A percentile compares a stretch with the other conserved stretches of the same genome.
Conservation (phyloP, 2,113 vertebrate genomes). For the Aythya baeri region DNA sequence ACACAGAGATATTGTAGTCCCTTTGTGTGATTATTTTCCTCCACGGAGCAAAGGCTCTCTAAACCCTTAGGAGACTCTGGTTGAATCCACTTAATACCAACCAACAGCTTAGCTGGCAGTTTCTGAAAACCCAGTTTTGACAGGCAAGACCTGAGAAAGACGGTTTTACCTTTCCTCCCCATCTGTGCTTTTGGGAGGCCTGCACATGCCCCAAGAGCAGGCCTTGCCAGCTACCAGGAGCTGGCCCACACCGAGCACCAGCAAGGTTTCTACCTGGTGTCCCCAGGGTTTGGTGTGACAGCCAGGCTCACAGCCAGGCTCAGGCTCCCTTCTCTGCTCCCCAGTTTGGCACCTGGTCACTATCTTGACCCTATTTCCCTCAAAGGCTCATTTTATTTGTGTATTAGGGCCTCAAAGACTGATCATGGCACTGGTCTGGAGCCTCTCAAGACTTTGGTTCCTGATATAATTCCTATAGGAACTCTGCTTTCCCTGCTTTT, state of each 20-base stretch:
- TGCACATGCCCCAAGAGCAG: fast-evolving
- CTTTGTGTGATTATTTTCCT: not conserved
- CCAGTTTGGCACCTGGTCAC: not conserved
- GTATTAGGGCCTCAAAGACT: not conserved
- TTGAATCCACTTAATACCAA: not conserved
- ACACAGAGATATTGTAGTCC: not conserved
- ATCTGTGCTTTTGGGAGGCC: not conserved
- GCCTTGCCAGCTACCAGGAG: not conserved
- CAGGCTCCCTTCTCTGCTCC: not conserved
- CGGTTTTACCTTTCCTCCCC: not conserved
- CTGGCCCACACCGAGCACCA: not conserved
- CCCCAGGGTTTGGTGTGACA: not conserved
- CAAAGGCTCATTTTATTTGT: not conserved
- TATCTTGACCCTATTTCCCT: not conserved
- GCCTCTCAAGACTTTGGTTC: not conserved
- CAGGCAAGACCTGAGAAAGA: no score
- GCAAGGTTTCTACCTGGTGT: not conserved
- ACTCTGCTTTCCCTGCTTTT: not conserved
- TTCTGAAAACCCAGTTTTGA: not conserved
- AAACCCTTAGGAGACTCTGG: not conserved
- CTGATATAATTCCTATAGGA: not conserved
- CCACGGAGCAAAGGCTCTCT: not conserved
- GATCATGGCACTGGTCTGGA: not conserved
- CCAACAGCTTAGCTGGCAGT: not conserved
- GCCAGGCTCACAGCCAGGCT: not conserved